Evolutionary conservation across 2,113 vertebrate genomes (phyloP).

Genomic region (Callaeas wilsoni): DNA sequence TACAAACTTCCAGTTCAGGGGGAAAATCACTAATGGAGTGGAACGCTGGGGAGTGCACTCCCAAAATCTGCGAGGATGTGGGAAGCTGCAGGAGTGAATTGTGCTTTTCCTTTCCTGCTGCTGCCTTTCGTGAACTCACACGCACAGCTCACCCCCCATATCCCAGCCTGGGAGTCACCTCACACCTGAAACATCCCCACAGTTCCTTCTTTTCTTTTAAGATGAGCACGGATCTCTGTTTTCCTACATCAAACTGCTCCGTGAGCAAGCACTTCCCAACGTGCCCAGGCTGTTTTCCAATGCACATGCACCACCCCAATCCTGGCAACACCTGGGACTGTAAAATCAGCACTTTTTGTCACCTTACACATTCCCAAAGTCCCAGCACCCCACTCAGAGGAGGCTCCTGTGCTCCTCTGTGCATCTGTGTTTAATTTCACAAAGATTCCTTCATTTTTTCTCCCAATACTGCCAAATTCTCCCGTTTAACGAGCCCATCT

Average conservation of each 20-base stretch:
- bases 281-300: neutral
- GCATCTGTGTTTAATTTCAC: neutral
- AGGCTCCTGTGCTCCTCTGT: neutral
- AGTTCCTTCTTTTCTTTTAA: neutral
- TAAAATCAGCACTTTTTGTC: neutral
- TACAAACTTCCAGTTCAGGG: neutral
- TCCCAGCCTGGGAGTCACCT: neutral
- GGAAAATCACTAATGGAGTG: neutral
- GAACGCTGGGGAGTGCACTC: neutral
- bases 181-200: neutral
- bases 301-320: neutral
- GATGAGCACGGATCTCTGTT: neutral
- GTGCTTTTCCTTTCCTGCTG: neutral
- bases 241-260: neutral
- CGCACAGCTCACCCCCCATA: fast-evolving
- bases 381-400: fast-evolving
- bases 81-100: neutral
- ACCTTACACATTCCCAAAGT: neutral
- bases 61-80: neutral
- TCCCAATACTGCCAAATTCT: neutral
- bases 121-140: neutral
- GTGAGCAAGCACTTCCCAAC: neutral
- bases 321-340: neutral
- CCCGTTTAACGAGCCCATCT: neutral
- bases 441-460: no score